phyloP scores from a whole-genome alignment of 1,140 invertebrate species.

The Brachionus angularis region DNA sequence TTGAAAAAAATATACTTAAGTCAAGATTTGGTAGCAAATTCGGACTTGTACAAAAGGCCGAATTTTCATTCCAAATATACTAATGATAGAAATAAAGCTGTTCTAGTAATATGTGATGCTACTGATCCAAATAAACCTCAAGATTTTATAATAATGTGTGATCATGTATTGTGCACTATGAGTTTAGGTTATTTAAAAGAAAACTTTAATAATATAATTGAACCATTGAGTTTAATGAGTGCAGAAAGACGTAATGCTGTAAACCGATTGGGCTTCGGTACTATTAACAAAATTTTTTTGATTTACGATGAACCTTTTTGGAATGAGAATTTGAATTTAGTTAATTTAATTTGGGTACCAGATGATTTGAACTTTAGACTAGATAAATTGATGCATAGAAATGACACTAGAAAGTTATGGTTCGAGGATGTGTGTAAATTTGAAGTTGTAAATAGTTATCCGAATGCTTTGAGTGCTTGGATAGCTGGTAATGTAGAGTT shows the following conservation, averaged over 20 bases:
- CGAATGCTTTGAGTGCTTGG: constrained; percentile 34
- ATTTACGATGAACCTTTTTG: constrained; percentile 30
- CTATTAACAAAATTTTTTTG: constrained; percentile 41
- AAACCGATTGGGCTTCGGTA: constrained; percentile 31
- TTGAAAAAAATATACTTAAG: constrained; percentile 40
- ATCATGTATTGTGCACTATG: constrained; percentile 23
- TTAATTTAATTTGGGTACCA: constrained; percentile 23
- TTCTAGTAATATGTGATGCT: constrained; percentile 8
- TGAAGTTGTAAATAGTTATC: constrained; percentile 14
- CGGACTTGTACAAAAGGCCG: constrained; percentile 3
- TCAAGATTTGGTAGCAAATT: neutral
- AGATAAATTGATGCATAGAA: constrained; percentile 23
- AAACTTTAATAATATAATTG: constrained; percentile 13
- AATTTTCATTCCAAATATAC: constrained; percentile 19
- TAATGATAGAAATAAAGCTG: constrained; percentile 4
- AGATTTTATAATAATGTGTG: constrained; percentile 18
- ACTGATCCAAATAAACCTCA: constrained; percentile 9
- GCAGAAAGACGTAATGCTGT: constrained; percentile 8
- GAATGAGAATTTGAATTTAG: neutral
- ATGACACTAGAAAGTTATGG: constrained; percentile 35
- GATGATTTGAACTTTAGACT: constrained; percentile 20
- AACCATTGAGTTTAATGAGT: constrained; percentile 15
- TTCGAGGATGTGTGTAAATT: constrained; percentile 22
- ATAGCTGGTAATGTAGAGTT: constrained; percentile 39
- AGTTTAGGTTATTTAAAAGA: constrained; percentile 41